These are phyloP conservation scores for Peromyscus californicus DNA, from an alignment of 2,113 vertebrate genomes.

Conservation along the genomic window DNA sequence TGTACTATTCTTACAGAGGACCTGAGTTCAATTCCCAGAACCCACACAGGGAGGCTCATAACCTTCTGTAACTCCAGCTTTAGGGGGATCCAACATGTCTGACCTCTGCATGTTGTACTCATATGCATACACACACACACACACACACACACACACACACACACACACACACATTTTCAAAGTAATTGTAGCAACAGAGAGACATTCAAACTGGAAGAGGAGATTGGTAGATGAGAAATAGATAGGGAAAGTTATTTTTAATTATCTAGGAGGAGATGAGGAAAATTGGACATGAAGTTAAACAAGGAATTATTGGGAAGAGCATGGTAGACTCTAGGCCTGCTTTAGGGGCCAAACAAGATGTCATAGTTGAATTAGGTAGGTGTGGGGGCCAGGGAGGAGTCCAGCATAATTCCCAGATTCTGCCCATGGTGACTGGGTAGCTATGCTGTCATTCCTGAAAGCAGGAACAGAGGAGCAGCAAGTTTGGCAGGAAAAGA, in stretches of 20 bases:
- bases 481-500: slow-evolving; percentile 68
- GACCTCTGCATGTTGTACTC: not conserved
- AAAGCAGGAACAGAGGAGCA: slow-evolving; percentile 67
- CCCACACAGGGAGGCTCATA: not conserved
- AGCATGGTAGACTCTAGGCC: not conserved
- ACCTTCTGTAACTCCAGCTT: not conserved
- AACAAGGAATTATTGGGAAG: not conserved
- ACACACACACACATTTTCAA: not conserved
- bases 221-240: not conserved
- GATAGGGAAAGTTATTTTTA: not conserved
- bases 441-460: slow-evolving; percentile 71
- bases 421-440: slow-evolving; percentile 11
- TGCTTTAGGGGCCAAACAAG: not conserved
- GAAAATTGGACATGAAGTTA: not conserved
- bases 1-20: too few species aligned
- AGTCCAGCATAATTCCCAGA: slow-evolving; percentile 44
- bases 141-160: not conserved
- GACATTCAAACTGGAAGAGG: not conserved
- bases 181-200: not conserved
- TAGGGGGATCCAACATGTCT: not conserved
- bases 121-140: not conserved
- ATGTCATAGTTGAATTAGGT: not conserved
- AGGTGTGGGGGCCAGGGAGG: not conserved
- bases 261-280: not conserved
- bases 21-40: not conserved